Base-by-base conservation (phyloP, 1,140 invertebrate genomes). In the Aplysia californica region DNA sequence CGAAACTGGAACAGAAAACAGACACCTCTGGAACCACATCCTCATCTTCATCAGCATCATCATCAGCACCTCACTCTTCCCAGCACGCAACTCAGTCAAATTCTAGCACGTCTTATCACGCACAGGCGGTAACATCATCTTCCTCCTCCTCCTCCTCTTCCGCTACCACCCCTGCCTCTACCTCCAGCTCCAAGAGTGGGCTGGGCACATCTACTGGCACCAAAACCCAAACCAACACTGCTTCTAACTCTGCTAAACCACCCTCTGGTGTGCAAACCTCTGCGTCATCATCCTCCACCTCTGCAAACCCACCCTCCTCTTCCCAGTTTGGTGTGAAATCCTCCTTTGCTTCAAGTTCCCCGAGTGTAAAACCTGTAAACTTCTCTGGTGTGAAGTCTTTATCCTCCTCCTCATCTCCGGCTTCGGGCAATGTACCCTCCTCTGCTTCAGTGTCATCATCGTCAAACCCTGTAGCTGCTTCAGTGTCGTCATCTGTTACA, bases 381-480 rank as follows among this genome's bases (percentile, higher is more conserved):
- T 2, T 66, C 36, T 36, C 64, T 29, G 36, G 6, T 38, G 35
- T 66, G 4, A 66, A 66, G 4, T 36, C 55, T 33, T 2, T 18
- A 29, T 20, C 44, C 50, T 71, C 33, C 26, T 3, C 69, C 18
- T 33, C 69, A 15, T 50, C 44, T 50, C n/a, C 44, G n/a, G 10
- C 44, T 50, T n/a, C n/a, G n/a, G n/a, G 44, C 44, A 50, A 50
- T 50, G 10, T 50, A 50, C 44, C 44, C 44, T 50, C 44, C 10
- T n/a, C 44, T n/a, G n/a, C 44, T 50, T 50, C 44, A 31, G 10
- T 61, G n/a, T n/a, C 41, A 39, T 59, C 65, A 67, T 68, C 74
- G 23, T 61, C 77, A 55, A 15, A 72, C 18, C 41, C 65, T 59
- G 65, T 58, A 18, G 29, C 29, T 6, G 29, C 76, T 3, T 23